Conservation (phyloP, 1,140 invertebrate genomes). For the Hylaeus volcanicus region DNA sequence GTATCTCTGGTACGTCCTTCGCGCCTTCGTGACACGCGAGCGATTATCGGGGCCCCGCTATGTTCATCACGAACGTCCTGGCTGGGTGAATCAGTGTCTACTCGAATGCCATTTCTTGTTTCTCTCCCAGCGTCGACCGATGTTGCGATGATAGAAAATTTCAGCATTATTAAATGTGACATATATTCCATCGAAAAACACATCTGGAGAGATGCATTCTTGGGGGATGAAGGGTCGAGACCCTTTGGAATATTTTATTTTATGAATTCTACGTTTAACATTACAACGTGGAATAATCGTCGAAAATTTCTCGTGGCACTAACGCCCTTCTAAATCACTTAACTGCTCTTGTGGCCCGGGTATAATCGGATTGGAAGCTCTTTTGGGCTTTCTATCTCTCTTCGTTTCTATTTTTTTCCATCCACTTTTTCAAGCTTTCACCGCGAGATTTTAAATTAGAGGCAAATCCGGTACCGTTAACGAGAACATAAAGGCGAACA, state of each 20-base stretch:
- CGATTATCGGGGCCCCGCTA: slow-evolving; percentile 59
- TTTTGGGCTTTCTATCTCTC: not conserved
- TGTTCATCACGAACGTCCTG: slow-evolving; percentile 51
- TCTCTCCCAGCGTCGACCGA: not conserved
- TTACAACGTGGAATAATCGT: not conserved
- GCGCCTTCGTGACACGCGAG: slow-evolving; percentile 70
- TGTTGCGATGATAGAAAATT: not conserved
- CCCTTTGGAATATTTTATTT: too few relatives aligned
- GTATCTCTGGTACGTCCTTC: slow-evolving; percentile 75
- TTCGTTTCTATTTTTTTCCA: not conserved
- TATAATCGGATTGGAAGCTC: slow-evolving; percentile 38
- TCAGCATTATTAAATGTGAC: slow-evolving; percentile 10
- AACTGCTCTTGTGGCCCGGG: not conserved
- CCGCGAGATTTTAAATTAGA: slow-evolving; percentile 42
- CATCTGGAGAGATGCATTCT: too few relatives aligned
- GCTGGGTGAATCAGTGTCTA: slow-evolving; percentile 21
- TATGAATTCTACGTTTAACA: too few relatives aligned
- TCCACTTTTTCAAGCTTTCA: not conserved
- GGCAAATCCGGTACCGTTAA: slow-evolving; percentile 46
- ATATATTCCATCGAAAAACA: not conserved
- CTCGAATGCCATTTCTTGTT: not conserved
- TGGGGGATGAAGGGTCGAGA: too few relatives aligned
- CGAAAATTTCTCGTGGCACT: not conserved
- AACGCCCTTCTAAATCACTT: slow-evolving; percentile 31
- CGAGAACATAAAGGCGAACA: slow-evolving; percentile 31